Base-by-base conservation (phyloP, 2,888 invertebrate genomes). In the Cheilosia scutellata region DNA sequence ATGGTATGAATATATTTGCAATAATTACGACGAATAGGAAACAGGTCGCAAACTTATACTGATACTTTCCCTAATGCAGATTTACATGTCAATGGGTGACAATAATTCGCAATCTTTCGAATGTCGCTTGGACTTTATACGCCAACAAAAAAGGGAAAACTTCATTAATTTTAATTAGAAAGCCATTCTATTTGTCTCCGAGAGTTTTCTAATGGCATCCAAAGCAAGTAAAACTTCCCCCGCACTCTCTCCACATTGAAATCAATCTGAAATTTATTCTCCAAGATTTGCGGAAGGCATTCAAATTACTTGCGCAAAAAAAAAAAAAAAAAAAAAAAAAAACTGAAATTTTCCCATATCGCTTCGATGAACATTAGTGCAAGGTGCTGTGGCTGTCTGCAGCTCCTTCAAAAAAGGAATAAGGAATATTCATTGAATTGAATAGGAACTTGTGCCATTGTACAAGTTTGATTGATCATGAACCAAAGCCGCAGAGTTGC, bases 181-280 rank as follows among this genome's bases (percentile, higher is more conserved):
- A 82, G 42, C 80, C 80, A 62, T 80, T 86, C 76, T 62, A 66
- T 86, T 72, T 71, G 80, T 66, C 51, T 58, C 27, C 62, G 42
- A 77, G 76, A 72, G 44, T 37, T 58, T 82, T 65, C 71, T 71
- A 72, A 86, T 76, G 62, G 16, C 62, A 63, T 76, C 51, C 66
- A 44, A 72, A 63, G 55, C 20, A 70, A 70, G 20, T 13, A 57
- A 33, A 60, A 55, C 27, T 60, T 62, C 42, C 7, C 53, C 7
- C 53, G 29, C 13, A 58, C 25, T 7, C 2, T 63, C 31, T 70
- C 9, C 13, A 51, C 13, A 13, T 47, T 33, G 25, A 60, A 77
- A 80, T 77, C 82, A 72, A 84, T 80, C 75, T 80, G 63, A 57
- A 84, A 84, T 80, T 84, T 80, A 84, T 84, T 80, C 75, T 80